These are phyloP conservation scores for Palythoa grandiflora DNA, from an alignment of 92 coral and sea anemone genomes.

Conservation along the genomic window DNA sequence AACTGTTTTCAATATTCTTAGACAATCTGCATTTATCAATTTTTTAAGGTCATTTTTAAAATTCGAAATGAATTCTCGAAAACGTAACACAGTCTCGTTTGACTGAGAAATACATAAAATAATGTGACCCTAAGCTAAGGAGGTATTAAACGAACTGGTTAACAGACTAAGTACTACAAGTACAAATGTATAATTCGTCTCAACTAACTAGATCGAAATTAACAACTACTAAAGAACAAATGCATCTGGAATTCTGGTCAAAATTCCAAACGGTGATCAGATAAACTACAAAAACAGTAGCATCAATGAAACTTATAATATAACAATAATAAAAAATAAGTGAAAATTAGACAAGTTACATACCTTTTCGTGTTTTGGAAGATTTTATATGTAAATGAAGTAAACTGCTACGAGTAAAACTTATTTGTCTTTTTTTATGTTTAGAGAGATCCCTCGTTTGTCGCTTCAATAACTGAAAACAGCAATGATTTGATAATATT, in stretches of 20 bases:
- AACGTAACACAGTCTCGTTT: too few relatives aligned
- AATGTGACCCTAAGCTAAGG: too few relatives aligned
- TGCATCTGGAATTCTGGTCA: background rate
- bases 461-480: constrained; percentile 12
- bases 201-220: background rate
- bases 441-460: background rate
- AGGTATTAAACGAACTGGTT: too few relatives aligned
- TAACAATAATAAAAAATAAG: background rate
- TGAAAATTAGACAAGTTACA: background rate
- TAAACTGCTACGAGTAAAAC: background rate
- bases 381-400: background rate
- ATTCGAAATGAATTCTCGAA: too few relatives aligned
- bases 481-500: constrained; percentile 11
- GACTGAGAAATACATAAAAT: too few relatives aligned
- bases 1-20: too few relatives aligned
- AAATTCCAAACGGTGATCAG: background rate
- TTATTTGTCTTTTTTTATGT: background rate
- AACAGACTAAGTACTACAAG: background rate
- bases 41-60: too few relatives aligned
- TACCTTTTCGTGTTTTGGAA: constrained; percentile 14
- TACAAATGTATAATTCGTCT: background rate
- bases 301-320: background rate
- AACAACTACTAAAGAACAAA: background rate
- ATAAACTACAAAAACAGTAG: background rate
- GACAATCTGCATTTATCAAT: too few relatives aligned